Base-by-base conservation (phyloP, 1,140 invertebrate species). In the Pararge aegeria region DNA sequence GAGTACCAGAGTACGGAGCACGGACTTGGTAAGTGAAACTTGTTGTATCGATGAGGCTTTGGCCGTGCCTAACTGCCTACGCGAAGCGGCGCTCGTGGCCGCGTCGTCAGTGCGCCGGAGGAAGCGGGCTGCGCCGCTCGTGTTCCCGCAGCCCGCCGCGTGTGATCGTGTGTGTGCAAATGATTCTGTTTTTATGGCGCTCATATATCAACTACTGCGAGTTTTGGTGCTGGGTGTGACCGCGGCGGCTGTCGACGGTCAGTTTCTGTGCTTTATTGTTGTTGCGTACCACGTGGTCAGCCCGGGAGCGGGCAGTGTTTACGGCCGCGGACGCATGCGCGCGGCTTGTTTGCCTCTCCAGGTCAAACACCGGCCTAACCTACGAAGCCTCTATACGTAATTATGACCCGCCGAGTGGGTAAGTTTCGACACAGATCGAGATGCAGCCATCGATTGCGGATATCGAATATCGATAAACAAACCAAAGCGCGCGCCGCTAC, bases 141-240 rank as follows among this genome's bases (percentile, higher is more conserved):
- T 82, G 55, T 73, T 55, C 58, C 68, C 79, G 84, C 84, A 84
- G 84, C 84, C 84, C 84, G 84, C 84, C 65, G 70, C 72, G 66
- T 66, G 42, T 55, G 66, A 75, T 63, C 78, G 80, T 73, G 81
- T 79, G 69, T 70, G 85, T 88, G 81, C 85, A 86, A 86, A 88
- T 88, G 85, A 82, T 86, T 82, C 70, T 82, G 80, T 82, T 86
- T 88, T 80, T 88, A 88, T 88, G 85, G 85, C 85, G 85, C 76
- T 88, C 80, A 77, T 80, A 81, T 83, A 62, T 52, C 53, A 62
- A 37, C 44, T 88, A 75, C 80, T 88, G 61, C 80, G 70, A 82
- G 83, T 88, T 75, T 77, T 88, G 78, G 75, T 86, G 80, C 66
- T 86, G 78, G 85, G 77, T 77, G 85, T 79, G 76, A 76, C 80